These are phyloP conservation scores for Drosophila kuntzei DNA, from an alignment of 2,888 invertebrate genomes.

Conservation along the genomic window DNA sequence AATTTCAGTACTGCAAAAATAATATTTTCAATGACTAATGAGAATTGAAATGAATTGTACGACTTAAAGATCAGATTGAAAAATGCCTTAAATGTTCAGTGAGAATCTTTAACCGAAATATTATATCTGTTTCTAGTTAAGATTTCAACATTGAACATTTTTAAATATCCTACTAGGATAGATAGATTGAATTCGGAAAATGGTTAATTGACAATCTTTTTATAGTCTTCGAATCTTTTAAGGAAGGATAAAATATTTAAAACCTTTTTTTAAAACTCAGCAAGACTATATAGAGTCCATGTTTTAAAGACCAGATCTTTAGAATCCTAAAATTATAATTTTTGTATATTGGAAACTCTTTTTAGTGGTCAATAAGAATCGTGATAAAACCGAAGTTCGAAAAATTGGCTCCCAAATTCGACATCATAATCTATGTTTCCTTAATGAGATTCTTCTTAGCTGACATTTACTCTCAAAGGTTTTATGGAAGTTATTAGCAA, in stretches of 20 bases:
- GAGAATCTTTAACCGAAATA: too few species aligned
- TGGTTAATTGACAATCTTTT: too few species aligned
- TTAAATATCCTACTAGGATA: too few species aligned
- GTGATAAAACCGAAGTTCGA: neutral
- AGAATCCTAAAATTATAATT: neutral
- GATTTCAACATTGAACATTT: neutral
- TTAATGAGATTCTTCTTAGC: neutral
- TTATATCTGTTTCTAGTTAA: neutral
- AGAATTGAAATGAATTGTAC: too few species aligned
- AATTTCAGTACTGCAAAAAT: too few species aligned
- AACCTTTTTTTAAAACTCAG: neutral
- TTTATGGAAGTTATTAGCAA: neutral
- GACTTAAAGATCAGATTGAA: too few species aligned
- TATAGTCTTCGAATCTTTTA: too few species aligned
- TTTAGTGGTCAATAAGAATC: neutral
- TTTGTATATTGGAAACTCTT: neutral
- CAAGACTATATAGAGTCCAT: too few species aligned
- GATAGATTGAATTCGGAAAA: too few species aligned
- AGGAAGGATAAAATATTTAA: neutral
- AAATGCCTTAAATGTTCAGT: too few species aligned
- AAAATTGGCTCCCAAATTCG: neutral
- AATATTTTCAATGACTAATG: too few species aligned
- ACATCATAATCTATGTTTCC: neutral
- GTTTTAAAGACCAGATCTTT: neutral
- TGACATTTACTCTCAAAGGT: neutral